Percentiles rank a stretch among this genome's conserved stretches.
These are phyloP conservation scores for Lota lota DNA, from an alignment of 2,113 vertebrate species.

Conservation along the genomic window DNA sequence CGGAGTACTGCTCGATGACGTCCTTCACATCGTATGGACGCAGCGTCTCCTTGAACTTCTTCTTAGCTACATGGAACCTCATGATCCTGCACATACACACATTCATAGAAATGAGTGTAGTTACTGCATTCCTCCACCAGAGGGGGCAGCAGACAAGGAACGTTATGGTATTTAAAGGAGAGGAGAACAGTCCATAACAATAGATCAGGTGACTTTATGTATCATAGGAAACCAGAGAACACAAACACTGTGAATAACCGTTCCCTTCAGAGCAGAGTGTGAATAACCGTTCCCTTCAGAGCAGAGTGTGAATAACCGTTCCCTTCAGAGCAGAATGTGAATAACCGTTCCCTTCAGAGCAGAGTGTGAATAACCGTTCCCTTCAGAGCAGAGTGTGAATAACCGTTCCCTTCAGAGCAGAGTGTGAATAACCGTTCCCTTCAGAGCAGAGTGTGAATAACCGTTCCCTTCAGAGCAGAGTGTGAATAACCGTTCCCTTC, in stretches of 20 bases:
- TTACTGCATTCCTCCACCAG: constrained; percentile 41
- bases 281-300: too few relatives aligned
- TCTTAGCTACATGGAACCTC: constrained; percentile 98
- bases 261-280: too few relatives aligned
- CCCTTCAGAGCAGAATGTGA: not conserved
- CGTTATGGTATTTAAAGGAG: not conserved
- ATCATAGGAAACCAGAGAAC: constrained; percentile 35
- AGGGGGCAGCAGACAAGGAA: constrained; percentile 32
- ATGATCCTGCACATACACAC: constrained; percentile 80
- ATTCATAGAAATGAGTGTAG: constrained; percentile 11
- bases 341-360: not conserved
- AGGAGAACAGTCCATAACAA: not conserved
- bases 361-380: not conserved
- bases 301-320: not conserved
- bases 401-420: not conserved
- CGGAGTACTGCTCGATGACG: constrained; percentile 98
- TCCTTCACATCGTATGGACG: constrained; percentile 98
- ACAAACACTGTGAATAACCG: not conserved
- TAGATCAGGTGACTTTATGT: not conserved
- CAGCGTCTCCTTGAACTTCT: constrained; percentile 97
- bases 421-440: too few relatives aligned
- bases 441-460: not conserved
- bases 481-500: not conserved
- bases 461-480: not conserved
- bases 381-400: constrained; percentile 22